Evolutionary conservation across 2,797 vertebrate genomes (phyloP).

Genomic region (Calcarius lapponicus): DNA sequence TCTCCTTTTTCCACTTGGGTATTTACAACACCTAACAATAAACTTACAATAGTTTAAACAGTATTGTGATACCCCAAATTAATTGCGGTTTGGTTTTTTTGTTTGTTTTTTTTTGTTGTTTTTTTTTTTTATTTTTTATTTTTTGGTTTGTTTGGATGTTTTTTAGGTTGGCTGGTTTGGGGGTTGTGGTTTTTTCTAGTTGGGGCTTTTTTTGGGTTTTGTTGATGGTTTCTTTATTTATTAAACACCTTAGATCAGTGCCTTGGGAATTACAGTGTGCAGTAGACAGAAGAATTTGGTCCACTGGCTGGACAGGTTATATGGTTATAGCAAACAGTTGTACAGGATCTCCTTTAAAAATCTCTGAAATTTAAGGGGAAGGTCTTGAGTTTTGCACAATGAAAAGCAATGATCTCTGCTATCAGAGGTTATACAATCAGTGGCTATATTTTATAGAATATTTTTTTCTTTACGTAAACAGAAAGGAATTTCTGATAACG

Average conservation of each 20-base stretch:
- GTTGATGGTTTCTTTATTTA: neutral
- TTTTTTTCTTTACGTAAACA: neutral
- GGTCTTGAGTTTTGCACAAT: neutral
- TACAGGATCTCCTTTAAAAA: neutral
- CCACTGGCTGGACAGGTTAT: neutral
- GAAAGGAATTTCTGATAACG: neutral
- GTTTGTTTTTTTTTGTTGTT: too few species aligned
- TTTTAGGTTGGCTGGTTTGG: fast-evolving
- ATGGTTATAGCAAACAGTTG: neutral
- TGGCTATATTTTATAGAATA: neutral
- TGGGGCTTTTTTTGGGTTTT: neutral
- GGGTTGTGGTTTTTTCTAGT: neutral
- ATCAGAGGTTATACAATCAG: neutral
- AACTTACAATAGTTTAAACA: neutral
- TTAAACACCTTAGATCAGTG: neutral
- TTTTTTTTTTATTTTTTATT: neutral
- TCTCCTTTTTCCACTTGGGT: neutral
- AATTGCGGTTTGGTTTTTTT: neutral
- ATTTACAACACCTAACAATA: neutral
- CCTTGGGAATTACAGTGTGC: neutral
- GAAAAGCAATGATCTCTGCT: neutral
- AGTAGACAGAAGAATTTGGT: neutral
- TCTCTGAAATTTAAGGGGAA: neutral
- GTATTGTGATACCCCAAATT: neutral
- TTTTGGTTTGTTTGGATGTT: too few species aligned